These are phyloP conservation scores for Diorhabda elongata DNA, from an alignment of 1,140 invertebrate genomes.

Conservation along the genomic window DNA sequence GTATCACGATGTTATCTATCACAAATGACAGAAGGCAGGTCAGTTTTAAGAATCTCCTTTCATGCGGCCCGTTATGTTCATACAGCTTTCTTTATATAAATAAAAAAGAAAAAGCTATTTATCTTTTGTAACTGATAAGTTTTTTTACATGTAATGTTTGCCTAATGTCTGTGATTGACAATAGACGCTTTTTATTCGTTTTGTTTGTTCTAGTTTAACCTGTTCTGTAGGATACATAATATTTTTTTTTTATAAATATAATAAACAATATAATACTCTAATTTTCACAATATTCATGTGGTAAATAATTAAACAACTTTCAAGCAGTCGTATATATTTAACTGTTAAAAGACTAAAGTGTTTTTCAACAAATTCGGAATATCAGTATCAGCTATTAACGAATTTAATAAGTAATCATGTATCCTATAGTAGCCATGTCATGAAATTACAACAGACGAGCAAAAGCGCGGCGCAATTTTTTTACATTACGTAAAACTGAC, in stretches of 20 bases:
- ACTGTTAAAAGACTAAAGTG: too few species aligned
- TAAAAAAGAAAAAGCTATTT: background rate
- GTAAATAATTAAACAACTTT: too few species aligned
- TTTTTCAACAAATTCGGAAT: too few species aligned
- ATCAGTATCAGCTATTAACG: too few species aligned
- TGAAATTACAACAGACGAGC: background rate
- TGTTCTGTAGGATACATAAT: background rate
- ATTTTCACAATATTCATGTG: too few species aligned
- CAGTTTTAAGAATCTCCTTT: conserved; percentile 3
- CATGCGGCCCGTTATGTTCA: background rate
- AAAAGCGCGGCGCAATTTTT: background rate
- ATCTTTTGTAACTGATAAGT: background rate
- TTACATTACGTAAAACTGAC: background rate
- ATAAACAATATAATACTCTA: too few species aligned
- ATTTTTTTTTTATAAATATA: too few species aligned
- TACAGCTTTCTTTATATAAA: background rate
- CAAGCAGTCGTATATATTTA: too few species aligned
- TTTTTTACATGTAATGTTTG: background rate
- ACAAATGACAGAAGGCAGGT: conserved; percentile 3
- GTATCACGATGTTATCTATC: background rate
- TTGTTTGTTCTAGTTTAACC: background rate
- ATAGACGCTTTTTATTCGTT: background rate
- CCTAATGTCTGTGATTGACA: background rate
- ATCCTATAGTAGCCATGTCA: too few species aligned
- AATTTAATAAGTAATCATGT: too few species aligned